Evolutionary conservation across 2,797 vertebrate genomes (phyloP).

Genomic region (Rhinichthys osculus): DNA sequence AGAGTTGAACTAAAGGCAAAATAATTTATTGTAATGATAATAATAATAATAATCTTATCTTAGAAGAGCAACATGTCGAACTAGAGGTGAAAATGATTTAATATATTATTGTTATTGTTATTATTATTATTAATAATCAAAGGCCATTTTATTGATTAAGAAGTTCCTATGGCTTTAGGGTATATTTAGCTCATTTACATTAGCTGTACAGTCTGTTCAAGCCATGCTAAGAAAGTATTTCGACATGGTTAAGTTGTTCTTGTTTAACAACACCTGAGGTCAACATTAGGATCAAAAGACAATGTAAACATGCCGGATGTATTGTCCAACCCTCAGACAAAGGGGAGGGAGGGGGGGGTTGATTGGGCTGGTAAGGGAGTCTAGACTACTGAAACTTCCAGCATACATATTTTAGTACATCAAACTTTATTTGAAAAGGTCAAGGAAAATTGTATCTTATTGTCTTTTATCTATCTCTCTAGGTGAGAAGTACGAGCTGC

Average conservation of each 20-base stretch:
- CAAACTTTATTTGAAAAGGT: neutral
- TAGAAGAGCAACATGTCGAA: too few species aligned
- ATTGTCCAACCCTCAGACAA: neutral
- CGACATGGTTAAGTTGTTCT: neutral
- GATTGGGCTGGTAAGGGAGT: neutral
- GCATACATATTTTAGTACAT: neutral
- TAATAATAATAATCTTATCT: neutral
- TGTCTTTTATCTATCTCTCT: neutral
- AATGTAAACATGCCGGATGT: neutral
- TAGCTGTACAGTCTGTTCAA: neutral
- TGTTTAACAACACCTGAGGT: neutral
- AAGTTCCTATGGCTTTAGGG: too few species aligned
- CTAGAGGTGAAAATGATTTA: neutral
- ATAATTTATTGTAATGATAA: neutral
- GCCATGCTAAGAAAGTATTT: neutral
- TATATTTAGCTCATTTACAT: neutral
- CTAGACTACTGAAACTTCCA: neutral
- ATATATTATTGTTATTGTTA: neutral
- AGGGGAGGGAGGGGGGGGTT: too few species aligned
- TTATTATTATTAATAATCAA: neutral
- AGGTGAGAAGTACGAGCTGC: constrained; percentile 98
- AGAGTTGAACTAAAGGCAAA: neutral
- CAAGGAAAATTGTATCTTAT: neutral
- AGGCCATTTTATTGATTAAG: neutral
- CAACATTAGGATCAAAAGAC: constrained; percentile 1